These are phyloP conservation scores for Arctia plantaginis DNA, from an alignment of 2,888 invertebrate species.

Conservation along the genomic window DNA sequence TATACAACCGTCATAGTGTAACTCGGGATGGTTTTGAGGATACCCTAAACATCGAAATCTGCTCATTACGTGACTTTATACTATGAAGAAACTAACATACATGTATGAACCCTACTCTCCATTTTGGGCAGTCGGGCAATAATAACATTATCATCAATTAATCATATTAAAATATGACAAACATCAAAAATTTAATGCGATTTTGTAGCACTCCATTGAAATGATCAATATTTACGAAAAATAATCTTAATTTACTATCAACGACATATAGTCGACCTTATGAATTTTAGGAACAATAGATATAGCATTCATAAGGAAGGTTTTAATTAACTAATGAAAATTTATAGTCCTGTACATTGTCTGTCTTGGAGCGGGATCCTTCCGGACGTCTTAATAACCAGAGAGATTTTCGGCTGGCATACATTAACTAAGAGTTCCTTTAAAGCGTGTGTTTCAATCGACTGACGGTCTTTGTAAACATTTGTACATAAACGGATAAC, in stretches of 20 bases:
- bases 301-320: slow-evolving; percentile 7
- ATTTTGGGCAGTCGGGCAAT: too few relatives aligned
- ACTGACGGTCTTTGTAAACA: slow-evolving; percentile 28
- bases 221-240: neutral
- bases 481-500: slow-evolving; percentile 12
- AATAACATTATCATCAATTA: too few relatives aligned
- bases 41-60: too few relatives aligned
- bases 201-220: too few relatives aligned
- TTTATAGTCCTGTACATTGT: slow-evolving; percentile 20
- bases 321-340: slow-evolving; percentile 18
- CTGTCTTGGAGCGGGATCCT: slow-evolving; percentile 23
- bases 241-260: neutral
- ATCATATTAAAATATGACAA: too few relatives aligned
- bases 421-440: slow-evolving; percentile 48
- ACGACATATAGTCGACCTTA: neutral
- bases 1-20: too few relatives aligned
- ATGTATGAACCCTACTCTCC: too few relatives aligned
- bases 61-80: too few relatives aligned
- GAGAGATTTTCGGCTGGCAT: slow-evolving; percentile 45
- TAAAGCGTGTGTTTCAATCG: slow-evolving; percentile 19
- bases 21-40: too few relatives aligned
- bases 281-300: neutral
- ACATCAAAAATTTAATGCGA: too few relatives aligned
- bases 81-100: too few relatives aligned
- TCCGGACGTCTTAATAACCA: slow-evolving; percentile 46